Percentiles rank a stretch among this genome's conserved stretches.
Conservation (phyloP, 1,140 invertebrate species). For the Proctacanthus coquilletti region DNA sequence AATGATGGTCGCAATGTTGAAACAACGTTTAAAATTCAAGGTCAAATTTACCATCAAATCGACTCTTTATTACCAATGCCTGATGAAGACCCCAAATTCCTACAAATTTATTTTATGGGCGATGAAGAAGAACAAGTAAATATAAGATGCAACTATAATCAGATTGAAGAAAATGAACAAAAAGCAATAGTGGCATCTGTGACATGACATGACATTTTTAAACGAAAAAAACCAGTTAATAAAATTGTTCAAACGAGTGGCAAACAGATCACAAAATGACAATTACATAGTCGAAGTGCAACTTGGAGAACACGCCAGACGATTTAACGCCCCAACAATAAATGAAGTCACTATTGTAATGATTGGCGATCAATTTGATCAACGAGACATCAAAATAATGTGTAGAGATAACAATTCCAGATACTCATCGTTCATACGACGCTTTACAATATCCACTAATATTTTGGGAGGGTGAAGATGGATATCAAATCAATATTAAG, state of each 20-base stretch:
- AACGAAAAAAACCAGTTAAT: conserved; percentile 21
- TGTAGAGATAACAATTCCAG: too few relatives aligned
- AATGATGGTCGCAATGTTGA: conserved; percentile 20
- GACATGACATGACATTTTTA: too few relatives aligned
- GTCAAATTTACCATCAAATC: conserved; percentile 2
- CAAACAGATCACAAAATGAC: conserved; percentile 17
- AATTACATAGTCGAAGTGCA: conserved; percentile 24
- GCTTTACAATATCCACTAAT: conserved; percentile 31
- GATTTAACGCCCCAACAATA: conserved; percentile 27
- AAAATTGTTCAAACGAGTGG: conserved; percentile 20
- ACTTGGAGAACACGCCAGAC: conserved; percentile 21
- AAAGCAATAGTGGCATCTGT: too few relatives aligned
- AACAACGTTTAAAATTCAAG: conserved; percentile 28
- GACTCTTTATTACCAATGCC: conserved; percentile 3
- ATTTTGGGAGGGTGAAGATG: conserved; percentile 29
- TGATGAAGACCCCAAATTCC: conserved; percentile 14
- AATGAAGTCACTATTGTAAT: conserved; percentile 29
- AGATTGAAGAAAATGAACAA: too few relatives aligned
- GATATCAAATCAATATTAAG: conserved; percentile 15
- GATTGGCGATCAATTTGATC: conserved; percentile 11
- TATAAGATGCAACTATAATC: too few relatives aligned
- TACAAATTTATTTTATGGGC: conserved; percentile 12
- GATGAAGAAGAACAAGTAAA: background rate
- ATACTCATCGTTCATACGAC: conserved; percentile 28
- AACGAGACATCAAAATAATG: conserved; percentile 6